Evolutionary conservation across 2,797 vertebrate genomes (phyloP).

Genomic region (Gouania willdenowi): DNA sequence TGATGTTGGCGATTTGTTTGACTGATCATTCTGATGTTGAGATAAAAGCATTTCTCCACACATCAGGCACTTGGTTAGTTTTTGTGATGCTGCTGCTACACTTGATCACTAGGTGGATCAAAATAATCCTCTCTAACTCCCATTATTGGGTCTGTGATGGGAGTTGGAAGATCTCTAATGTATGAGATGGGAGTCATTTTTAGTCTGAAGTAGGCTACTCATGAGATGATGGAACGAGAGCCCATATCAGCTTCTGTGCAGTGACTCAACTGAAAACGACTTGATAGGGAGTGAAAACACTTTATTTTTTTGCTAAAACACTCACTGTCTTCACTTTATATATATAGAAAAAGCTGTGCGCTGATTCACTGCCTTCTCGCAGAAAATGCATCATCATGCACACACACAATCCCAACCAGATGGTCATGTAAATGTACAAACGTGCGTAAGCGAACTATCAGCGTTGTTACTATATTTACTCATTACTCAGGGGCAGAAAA

Average conservation of each 20-base stretch:
- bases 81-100: not conserved
- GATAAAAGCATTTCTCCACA: not conserved
- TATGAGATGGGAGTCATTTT: slow-evolving; percentile 20
- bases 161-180: slow-evolving; percentile 14
- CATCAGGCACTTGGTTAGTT: not conserved
- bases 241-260: slow-evolving; percentile 20
- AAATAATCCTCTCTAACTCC: not conserved
- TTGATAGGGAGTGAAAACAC: slow-evolving; percentile 2
- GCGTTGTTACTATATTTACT: slow-evolving; percentile 53
- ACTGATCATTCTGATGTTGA: slow-evolving; percentile 22
- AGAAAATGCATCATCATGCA: not conserved
- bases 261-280: slow-evolving; percentile 32
- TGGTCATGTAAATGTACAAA: slow-evolving; percentile 49
- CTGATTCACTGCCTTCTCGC: slow-evolving; percentile 34
- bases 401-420: slow-evolving; percentile 31
- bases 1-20: slow-evolving; percentile 8
- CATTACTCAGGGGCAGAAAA: slow-evolving; percentile 19
- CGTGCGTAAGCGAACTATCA: slow-evolving; percentile 28
- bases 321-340: slow-evolving; percentile 13
- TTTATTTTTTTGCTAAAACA: slow-evolving; percentile 12
- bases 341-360: too few relatives aligned
- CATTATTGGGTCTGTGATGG: slow-evolving; percentile 6
- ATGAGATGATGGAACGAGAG: too few relatives aligned
- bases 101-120: slow-evolving; percentile 6
- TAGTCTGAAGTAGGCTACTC: too few relatives aligned